These are phyloP conservation scores for Lutjanus campechanus DNA, from an alignment of 2,797 vertebrate species.

Conservation along the genomic window DNA sequence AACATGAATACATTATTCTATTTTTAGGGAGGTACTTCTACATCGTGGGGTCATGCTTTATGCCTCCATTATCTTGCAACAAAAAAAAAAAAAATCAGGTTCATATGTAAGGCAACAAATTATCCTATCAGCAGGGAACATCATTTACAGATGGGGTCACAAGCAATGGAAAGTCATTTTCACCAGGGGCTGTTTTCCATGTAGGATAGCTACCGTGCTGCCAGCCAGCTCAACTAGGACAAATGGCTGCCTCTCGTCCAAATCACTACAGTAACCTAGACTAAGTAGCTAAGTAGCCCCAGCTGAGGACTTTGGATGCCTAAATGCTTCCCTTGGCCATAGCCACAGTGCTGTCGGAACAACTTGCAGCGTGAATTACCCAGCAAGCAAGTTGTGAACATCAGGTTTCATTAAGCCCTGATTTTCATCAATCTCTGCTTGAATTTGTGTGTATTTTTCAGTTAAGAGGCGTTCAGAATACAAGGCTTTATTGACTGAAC, in stretches of 20 bases:
- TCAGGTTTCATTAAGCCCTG: background rate
- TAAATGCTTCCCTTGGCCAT: conserved; percentile 53
- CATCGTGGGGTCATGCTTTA: conserved; percentile 48
- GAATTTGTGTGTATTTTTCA: conserved; percentile 3
- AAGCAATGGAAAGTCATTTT: conserved; percentile 84
- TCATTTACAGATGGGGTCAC: conserved; percentile 75
- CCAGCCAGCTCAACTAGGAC: conserved; percentile 71
- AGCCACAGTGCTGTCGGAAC: conserved; percentile 9
- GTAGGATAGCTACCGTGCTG: conserved; percentile 43
- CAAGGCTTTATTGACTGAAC: background rate
- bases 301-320: conserved; percentile 51
- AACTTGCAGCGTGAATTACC: conserved; percentile 22
- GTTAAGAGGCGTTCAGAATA: background rate
- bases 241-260: conserved; percentile 65
- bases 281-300: conserved; percentile 67
- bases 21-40: conserved; percentile 63
- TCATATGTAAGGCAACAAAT: conserved; percentile 55
- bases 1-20: conserved; percentile 65
- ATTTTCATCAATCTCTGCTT: background rate
- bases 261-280: conserved; percentile 70
- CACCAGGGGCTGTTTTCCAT: conserved; percentile 81
- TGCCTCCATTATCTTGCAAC: conserved; percentile 51
- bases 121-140: conserved; percentile 69
- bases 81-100: conserved; percentile 34
- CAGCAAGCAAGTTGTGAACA: conserved; percentile 23